Base-by-base conservation (phyloP, 2,113 vertebrate species). In the Jaculus jaculus region DNA sequence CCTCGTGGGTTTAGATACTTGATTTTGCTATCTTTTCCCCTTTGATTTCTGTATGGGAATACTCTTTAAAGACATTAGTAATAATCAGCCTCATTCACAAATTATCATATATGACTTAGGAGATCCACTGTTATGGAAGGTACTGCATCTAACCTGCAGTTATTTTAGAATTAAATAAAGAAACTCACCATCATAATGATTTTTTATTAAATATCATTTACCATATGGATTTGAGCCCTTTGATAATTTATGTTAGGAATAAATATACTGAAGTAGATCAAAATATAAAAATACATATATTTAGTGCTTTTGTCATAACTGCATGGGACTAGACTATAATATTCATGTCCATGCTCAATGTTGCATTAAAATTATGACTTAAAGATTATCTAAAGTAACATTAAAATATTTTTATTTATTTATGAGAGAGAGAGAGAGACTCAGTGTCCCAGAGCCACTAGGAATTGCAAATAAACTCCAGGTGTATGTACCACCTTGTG, bases 121-220 rank as follows among this genome's bases (percentile, higher is more conserved):
- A 91, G 85, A 87, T 74, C 30, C 75, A 84, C 72, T 3, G 21
- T 79, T 81, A 54, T 66, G 32, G 30, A 87, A 77, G 32, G 7
- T 71, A 60, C 21, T 89, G 13, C 37, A n/a, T 66, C 75, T 92
- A 84, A 77, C 73, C 82, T 87, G 2, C 37, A 74, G 63, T 87
- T n/a, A 87, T 34, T 87, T 95, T 84, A 93, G 7, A 88, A 69
- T 93, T 81, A 72, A 8, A 87, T 91, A 24, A 74, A 16, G 47
- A 93, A 72, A 92, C 93, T 77, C 73, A 24, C 34, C 78, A 28
- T 78, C 23, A 69, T 89, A 89, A 89, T 77, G 93, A 5, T 39
- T 77, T 93, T 7, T 34, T 77, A 58, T 54, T 87, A 90, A 80
- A 87, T 90, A 6, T 17, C 8, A 75, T 73, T 68, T 79, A 15